A percentile compares a stretch with the other conserved stretches of the same genome.
phyloP scores from a whole-genome alignment of 2,888 invertebrate species.

The Rutpela maculata region DNA sequence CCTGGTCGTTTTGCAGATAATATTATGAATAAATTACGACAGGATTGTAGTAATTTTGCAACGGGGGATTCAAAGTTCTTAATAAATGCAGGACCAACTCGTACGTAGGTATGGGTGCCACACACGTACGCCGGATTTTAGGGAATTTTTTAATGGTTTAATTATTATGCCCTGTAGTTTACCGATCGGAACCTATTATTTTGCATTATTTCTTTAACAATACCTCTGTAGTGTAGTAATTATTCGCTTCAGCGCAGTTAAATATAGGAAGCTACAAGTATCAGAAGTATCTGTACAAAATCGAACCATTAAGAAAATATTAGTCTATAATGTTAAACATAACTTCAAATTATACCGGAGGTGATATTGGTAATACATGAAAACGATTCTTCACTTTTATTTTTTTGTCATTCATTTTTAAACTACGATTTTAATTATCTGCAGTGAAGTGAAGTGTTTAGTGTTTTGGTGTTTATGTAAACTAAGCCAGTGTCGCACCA shows the following conservation, averaged over 20 bases:
- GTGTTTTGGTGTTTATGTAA: too few relatives aligned
- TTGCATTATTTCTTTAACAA: constrained; percentile 35
- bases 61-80: constrained; percentile 47
- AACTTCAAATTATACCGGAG: too few relatives aligned
- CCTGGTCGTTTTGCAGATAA: constrained; percentile 44
- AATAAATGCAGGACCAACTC: constrained; percentile 39
- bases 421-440: too few relatives aligned
- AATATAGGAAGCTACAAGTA: constrained; percentile 8
- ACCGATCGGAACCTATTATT: constrained; percentile 31
- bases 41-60: constrained; percentile 57
- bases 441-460: too few relatives aligned
- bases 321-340: too few relatives aligned
- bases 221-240: constrained; percentile 14
- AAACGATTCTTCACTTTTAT: too few relatives aligned
- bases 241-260: constrained; percentile 7
- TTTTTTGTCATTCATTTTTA: too few relatives aligned
- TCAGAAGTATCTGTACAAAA: not conserved
- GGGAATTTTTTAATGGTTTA: constrained; percentile 54
- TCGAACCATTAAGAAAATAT: not conserved
- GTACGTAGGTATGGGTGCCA: constrained; percentile 21
- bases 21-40: constrained; percentile 57
- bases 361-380: too few relatives aligned
- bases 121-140: constrained; percentile 42
- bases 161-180: constrained; percentile 46
- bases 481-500: too few relatives aligned